Evolutionary conservation across 2,888 invertebrate species (phyloP), one percentile per base, ranked within the genome.

Genomic region (Apotomis turbidana): DNA sequence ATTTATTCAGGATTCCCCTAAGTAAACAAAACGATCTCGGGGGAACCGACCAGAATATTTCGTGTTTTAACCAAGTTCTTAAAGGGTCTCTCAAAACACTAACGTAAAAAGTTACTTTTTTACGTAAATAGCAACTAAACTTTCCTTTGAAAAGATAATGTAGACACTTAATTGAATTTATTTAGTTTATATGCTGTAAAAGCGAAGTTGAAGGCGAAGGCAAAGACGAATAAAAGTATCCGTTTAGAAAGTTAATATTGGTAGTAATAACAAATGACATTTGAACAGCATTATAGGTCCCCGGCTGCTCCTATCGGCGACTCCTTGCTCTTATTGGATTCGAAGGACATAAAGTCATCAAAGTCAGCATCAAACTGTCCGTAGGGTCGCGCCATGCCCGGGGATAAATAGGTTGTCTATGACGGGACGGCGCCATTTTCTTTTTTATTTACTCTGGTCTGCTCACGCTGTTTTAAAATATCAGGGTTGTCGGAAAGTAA

Each of bases 271-370:
- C 12, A 41, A 61, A 70, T 64, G 59, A 68, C 70, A 74, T 72
- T 55, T 58, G 51, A 51, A 66, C 13, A 66, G 51, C n/a, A 49
- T 60, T 64, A 71, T 71, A 54, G 55, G 51, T 71, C 71, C 71
- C 71, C 44, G 55, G 66, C 49, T 67, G 71, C 64, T 38, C 51
- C n/a, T 66, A 66, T 60, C 15, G 71, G 55, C 59, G 55, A 55
- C 49, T 46, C 38, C 55, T 61, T 55, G 41, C 61, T 66, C 58
- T 74, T 74, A 76, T 75, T 74, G 75, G 73, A 76, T 76, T 76
- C 74, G 46, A 64, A 59, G 76, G 76, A 76, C 77, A 77, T 78
- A 78, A 78, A 78, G 76, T 74, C 77, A 77, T 79, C 78, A 79
- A 71, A 73, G 72, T 68, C 68, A 68, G 77, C 76, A 78, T 77